phyloP scores from a whole-genome alignment of 2,888 invertebrate genomes.

The Piscicola geometra region DNA sequence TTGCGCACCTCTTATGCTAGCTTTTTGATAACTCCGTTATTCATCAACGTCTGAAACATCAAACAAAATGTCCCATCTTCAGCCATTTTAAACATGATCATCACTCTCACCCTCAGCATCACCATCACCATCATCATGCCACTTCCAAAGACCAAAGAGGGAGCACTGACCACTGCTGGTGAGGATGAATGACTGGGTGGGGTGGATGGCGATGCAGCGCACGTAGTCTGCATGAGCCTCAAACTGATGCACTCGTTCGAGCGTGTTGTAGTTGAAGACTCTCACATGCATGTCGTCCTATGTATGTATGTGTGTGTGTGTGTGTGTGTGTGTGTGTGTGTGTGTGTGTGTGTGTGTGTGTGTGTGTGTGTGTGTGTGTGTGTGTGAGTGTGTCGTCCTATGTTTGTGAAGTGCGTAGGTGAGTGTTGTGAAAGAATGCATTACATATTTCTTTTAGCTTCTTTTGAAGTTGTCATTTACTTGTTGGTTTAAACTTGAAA shows the following conservation, averaged over 20 bases:
- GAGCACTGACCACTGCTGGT: conserved; percentile 80
- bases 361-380: too few species aligned
- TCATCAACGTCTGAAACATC: too few species aligned
- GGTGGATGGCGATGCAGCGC: conserved; percentile 90
- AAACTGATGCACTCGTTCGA: conserved; percentile 88
- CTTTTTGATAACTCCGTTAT: too few species aligned
- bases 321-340: too few species aligned
- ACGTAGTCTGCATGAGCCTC: conserved; percentile 99
- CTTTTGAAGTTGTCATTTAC: neutral
- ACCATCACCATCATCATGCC: too few species aligned
- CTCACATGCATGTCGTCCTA: conserved; percentile 66
- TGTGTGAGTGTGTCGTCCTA: neutral
- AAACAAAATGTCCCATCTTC: too few species aligned
- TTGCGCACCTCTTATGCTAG: too few species aligned
- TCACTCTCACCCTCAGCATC: too few species aligned
- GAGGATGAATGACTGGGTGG: conserved; percentile 90
- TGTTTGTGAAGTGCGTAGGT: neutral
- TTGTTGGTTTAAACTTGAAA: too few species aligned
- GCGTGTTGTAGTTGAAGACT: conserved; percentile 95
- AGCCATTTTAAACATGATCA: too few species aligned
- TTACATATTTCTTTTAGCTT: neutral
- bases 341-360: too few species aligned
- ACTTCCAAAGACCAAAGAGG: too few species aligned
- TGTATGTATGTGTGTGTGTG: neutral
- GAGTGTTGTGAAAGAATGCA: neutral